Conservation (phyloP, 1,140 invertebrate genomes). For the Sycobia sp. region DNA sequence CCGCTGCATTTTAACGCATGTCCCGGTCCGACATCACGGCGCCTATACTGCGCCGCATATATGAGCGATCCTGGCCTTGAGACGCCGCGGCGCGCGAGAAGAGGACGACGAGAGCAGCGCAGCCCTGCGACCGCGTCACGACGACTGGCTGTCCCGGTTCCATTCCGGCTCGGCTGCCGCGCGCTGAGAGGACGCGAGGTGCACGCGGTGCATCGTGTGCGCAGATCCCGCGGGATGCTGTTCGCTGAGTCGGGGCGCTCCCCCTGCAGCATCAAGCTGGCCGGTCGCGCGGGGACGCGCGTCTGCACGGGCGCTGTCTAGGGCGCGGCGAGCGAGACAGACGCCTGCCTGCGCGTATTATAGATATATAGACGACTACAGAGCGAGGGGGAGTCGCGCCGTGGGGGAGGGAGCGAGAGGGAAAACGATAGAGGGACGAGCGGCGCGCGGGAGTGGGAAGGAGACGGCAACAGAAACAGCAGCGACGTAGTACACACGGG, state of each 20-base stretch:
- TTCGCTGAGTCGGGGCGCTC: neutral
- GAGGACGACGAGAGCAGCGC: too few relatives aligned
- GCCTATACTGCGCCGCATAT: too few relatives aligned
- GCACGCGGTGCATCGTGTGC: neutral
- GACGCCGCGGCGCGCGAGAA: too few relatives aligned
- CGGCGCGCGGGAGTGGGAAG: slow-evolving; percentile 4
- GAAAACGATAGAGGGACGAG: slow-evolving; percentile 23
- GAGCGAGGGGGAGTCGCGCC: neutral
- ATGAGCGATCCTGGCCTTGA: too few relatives aligned
- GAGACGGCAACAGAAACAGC: slow-evolving; percentile 16
- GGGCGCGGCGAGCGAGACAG: slow-evolving; percentile 24
- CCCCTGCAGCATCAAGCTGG: slow-evolving; percentile 10
- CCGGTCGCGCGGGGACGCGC: neutral
- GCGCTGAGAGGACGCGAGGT: too few relatives aligned
- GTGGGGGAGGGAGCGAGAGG: neutral
- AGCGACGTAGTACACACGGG: neutral
- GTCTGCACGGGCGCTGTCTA: slow-evolving; percentile 19
- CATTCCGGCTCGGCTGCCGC: too few relatives aligned
- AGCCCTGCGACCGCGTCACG: neutral
- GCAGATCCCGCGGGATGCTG: slow-evolving; percentile 11
- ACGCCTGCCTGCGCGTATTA: neutral
- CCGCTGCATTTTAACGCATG: too few relatives aligned
- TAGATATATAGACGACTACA: too few relatives aligned
- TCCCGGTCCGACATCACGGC: too few relatives aligned
- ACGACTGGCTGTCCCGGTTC: neutral